phyloP scores from a whole-genome alignment of 1,140 invertebrate genomes.

The Bombyx mori region ASM3026992v2 NC_085123.1:193501-194000 shows the following conservation, averaged over 20 bases:
- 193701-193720: background rate
- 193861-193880: background rate
- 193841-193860: conserved; percentile 4
- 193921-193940: background rate
- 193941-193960: background rate
- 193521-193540: background rate
- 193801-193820: background rate
- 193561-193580: conserved; percentile 4
- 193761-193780: conserved; percentile 2
- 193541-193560: background rate
- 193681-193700: background rate
- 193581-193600: conserved; percentile 2
- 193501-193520: conserved; percentile 4
- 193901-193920: background rate
- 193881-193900: conserved; percentile 1
- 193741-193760: conserved; percentile 2
- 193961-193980: background rate
- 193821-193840: background rate
- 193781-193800: background rate
- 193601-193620: background rate
- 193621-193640: conserved; percentile 4
- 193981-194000: background rate
- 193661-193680: background rate
- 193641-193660: background rate
- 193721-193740: conserved; percentile 2